Evolutionary conservation across 2,888 invertebrate genomes (phyloP).

Genomic region (Alloscopus bannaensis): DNA sequence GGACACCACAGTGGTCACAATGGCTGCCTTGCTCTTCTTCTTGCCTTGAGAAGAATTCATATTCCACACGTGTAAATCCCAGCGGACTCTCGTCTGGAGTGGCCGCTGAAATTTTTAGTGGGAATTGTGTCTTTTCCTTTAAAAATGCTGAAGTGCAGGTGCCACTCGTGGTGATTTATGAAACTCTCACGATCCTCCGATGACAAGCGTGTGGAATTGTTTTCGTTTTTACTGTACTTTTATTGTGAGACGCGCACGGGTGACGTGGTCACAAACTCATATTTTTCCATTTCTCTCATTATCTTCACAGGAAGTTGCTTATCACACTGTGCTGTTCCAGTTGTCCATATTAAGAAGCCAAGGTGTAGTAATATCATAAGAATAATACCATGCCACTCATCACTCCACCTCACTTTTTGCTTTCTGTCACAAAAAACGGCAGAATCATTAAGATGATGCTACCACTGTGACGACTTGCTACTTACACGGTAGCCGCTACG

Average conservation of each 20-base stretch:
- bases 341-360: background rate
- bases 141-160: background rate
- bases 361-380: too few relatives aligned
- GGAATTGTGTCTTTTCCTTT: slow-evolving; percentile 4
- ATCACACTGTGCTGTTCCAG: slow-evolving; percentile 34
- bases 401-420: slow-evolving; percentile 8
- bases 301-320: slow-evolving; percentile 51
- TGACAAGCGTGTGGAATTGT: slow-evolving; percentile 20
- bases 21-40: slow-evolving; percentile 41
- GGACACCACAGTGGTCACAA: slow-evolving; percentile 56
- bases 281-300: slow-evolving; percentile 19
- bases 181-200: background rate
- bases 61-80: slow-evolving; percentile 16
- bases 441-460: slow-evolving; percentile 46
- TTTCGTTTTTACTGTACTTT: slow-evolving; percentile 1
- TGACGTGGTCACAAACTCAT: slow-evolving; percentile 16
- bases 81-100: slow-evolving; percentile 46
- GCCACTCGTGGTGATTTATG: slow-evolving; percentile 9
- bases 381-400: too few relatives aligned
- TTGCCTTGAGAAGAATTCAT: slow-evolving; percentile 53
- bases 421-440: slow-evolving; percentile 31
- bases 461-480: background rate
- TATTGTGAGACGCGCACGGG: slow-evolving; percentile 36
- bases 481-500: background rate
- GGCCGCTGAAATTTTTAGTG: slow-evolving; percentile 40